phyloP scores from a whole-genome alignment of 2,888 invertebrate genomes.

The Cheilosia urbana region DNA sequence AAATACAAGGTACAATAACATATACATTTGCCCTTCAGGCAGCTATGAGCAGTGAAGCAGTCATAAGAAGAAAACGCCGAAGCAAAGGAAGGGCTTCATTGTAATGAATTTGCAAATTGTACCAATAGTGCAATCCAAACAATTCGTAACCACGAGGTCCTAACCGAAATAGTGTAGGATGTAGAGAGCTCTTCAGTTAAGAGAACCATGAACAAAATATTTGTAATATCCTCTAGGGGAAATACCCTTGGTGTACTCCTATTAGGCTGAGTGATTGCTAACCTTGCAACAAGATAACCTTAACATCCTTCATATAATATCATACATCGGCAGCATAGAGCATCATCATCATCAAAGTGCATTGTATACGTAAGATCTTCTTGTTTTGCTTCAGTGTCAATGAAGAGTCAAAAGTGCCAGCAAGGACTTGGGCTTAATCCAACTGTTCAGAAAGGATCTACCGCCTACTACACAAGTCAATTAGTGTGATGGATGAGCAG shows the following conservation, averaged over 20 bases:
- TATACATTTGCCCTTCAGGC: too few species aligned
- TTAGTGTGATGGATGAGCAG: slow-evolving; percentile 1
- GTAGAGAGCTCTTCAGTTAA: not conserved
- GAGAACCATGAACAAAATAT: not conserved
- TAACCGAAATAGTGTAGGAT: not conserved
- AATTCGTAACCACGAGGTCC: not conserved
- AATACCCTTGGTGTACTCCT: not conserved
- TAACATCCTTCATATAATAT: not conserved
- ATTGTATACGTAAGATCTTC: slow-evolving; percentile 38
- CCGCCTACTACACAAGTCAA: slow-evolving; percentile 22
- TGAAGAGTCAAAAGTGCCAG: slow-evolving; percentile 14
- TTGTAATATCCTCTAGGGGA: not conserved
- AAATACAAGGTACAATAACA: too few species aligned
- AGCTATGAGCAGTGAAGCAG: too few species aligned
- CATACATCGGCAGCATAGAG: not conserved
- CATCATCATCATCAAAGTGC: slow-evolving; percentile 3
- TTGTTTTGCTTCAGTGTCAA: slow-evolving; percentile 6
- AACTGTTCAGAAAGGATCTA: not conserved
- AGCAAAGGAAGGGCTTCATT: too few species aligned
- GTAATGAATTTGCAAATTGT: too few species aligned
- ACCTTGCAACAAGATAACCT: slow-evolving; percentile 1
- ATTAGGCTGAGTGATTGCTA: slow-evolving; percentile 3
- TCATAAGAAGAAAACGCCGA: too few species aligned
- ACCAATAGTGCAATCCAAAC: too few species aligned
- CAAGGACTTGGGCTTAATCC: slow-evolving; percentile 5